Conservation (phyloP, 2,113 vertebrate genomes). For the Acrocephalus kingi region DNA sequence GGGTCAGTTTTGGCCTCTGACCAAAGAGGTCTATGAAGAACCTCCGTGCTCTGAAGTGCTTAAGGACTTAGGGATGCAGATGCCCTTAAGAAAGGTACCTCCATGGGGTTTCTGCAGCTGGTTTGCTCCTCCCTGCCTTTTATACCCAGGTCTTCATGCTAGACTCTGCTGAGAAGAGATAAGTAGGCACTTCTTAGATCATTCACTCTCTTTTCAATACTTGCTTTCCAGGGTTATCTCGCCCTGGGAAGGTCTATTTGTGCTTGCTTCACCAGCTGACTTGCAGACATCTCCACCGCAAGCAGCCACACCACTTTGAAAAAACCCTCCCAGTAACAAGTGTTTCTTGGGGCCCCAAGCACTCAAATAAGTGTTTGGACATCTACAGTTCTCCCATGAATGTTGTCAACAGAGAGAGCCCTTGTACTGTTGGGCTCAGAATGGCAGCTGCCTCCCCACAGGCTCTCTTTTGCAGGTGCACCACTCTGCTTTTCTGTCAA, state of each 20-base stretch:
- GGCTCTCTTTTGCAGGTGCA: neutral
- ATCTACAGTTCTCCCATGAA: neutral
- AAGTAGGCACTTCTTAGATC: neutral
- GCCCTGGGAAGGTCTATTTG: neutral
- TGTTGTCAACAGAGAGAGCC: neutral
- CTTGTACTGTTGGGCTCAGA: neutral
- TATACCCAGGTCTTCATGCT: fast-evolving
- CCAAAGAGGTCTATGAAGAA: neutral
- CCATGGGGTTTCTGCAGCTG: neutral
- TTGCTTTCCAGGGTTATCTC: neutral
- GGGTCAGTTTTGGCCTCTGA: neutral
- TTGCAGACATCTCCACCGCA: neutral
- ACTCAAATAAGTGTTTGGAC: neutral
- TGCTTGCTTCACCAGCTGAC: neutral
- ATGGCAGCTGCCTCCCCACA: neutral
- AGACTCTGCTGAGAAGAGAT: neutral
- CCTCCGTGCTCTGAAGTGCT: neutral
- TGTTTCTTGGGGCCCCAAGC: fast-evolving
- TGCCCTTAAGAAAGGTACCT: neutral
- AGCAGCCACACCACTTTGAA: neutral
- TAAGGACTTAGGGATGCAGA: neutral
- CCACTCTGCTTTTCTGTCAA: neutral
- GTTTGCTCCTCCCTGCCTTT: neutral
- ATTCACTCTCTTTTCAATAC: neutral
- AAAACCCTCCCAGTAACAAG: neutral